Evolutionary conservation across 2,888 invertebrate genomes (phyloP), one percentile per base, ranked within the genome.

Genomic region (Stictocephala bisonia): DNA sequence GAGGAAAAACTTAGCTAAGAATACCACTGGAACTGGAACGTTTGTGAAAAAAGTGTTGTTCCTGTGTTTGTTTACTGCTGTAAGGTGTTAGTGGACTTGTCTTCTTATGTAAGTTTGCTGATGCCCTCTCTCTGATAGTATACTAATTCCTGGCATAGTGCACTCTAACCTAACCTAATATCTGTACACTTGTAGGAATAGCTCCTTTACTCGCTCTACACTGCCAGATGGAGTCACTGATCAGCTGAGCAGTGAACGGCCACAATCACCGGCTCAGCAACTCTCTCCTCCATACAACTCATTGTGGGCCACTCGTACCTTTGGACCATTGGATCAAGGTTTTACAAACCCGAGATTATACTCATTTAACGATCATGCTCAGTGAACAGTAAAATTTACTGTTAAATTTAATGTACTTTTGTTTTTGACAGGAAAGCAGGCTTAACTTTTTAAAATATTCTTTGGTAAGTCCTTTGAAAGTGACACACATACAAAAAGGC

Each of bases 271-370:
- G 1, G 56, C 29, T 1, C 35, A 60, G 2, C 60, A 60, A 15
- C 20, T 40, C 1, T 40, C 60, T 7, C 60, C 60, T 1, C 40
- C 60, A 31, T 60, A 60, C 60, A 60, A 60, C 13, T 40, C 60
- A 2, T 18, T 60, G 15, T 60, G 60, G 60, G 60, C 60, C 11
- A 60, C 60, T 1, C 60, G 60, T 13, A 60, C 60, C 60, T 60
- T 35, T 27, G 6, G 60, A 7, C 60, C 60, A 4, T 29, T 29
- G 15, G 9, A 15, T 1, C 56, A 27, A 56, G 56, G 56, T 56
- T 29, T 27, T 13, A 9, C 44, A 7, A 44, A 13, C 4, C 44
- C 13, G n/a, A n/a, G n/a, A n/a, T n/a, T n/a, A n/a, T n/a, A n/a
- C 4, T 35, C 6, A 44, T 13, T 15, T 13, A 44, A 44, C 18